These are phyloP conservation scores for Ariopsis seemanni DNA, from an alignment of 2,113 vertebrate species.

Conservation along the genomic window DNA sequence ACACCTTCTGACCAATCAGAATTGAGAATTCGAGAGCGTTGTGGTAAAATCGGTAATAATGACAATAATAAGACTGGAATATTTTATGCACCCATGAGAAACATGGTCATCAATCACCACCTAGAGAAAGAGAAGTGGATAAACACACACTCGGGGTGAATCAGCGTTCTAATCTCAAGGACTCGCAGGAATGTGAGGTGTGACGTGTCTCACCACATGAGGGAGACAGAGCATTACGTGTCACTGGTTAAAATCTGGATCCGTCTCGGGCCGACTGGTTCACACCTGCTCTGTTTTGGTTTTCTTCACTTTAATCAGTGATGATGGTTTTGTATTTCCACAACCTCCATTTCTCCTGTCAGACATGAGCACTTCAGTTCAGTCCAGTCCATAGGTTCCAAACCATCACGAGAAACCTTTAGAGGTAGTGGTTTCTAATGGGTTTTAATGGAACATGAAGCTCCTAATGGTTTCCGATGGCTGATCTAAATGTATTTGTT, in stretches of 20 bases:
- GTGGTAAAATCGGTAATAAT: neutral
- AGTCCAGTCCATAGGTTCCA: neutral
- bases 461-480: neutral
- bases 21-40: too few relatives aligned
- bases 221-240: slow-evolving; percentile 53
- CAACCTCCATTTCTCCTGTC: neutral
- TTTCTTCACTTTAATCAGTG: neutral
- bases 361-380: too few relatives aligned
- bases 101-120: neutral
- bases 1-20: too few relatives aligned
- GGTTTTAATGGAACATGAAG: neutral
- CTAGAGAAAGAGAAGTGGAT: neutral
- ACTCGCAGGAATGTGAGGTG: neutral
- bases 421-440: neutral
- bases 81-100: neutral
- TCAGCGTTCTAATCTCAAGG: neutral
- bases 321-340: neutral
- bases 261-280: neutral
- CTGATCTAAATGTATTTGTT: too few relatives aligned
- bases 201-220: slow-evolving; percentile 36
- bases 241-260: neutral
- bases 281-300: neutral
- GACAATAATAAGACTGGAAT: neutral
- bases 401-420: too few relatives aligned
- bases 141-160: neutral